A percentile compares a stretch with the other conserved stretches of the same genome.
Conservation (phyloP, 2,888 invertebrate species). For the Siphlonurus alternatus region DNA sequence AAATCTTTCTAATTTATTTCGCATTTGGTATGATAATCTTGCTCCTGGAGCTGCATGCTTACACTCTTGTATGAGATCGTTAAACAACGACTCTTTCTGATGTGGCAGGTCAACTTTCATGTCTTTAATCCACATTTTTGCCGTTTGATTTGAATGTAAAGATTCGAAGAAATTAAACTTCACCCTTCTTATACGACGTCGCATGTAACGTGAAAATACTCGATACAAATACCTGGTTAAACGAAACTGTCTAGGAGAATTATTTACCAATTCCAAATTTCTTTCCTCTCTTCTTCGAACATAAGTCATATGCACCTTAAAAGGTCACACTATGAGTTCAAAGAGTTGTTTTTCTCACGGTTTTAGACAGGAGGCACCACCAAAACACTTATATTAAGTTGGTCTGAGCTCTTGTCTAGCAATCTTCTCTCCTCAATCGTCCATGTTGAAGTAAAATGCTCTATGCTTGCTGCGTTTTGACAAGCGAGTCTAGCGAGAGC, state of each 20-base stretch:
- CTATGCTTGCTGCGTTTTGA: too few species aligned
- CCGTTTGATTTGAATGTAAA: neutral
- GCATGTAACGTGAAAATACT: neutral
- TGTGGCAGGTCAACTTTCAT: conserved; percentile 17
- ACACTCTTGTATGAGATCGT: conserved; percentile 47
- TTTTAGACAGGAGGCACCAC: neutral
- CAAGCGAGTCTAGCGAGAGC: neutral
- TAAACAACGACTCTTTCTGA: conserved; percentile 34
- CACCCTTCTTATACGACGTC: neutral
- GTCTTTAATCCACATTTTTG: conserved; percentile 17
- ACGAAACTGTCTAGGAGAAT: neutral
- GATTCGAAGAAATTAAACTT: neutral
- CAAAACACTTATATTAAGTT: neutral
- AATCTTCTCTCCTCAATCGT: neutral
- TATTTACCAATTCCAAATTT: neutral
- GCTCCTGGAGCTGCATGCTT: conserved; percentile 50
- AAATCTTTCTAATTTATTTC: conserved; percentile 38
- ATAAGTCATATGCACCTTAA: neutral
- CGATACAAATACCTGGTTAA: neutral
- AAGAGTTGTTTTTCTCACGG: neutral
- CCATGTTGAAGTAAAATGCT: neutral
- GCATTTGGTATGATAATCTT: conserved; percentile 36
- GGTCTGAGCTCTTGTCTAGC: neutral
- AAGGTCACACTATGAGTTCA: neutral
- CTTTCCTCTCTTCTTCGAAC: neutral